These are phyloP conservation scores for Rhabdornis inornatus DNA, from an alignment of 2,113 vertebrate genomes.

Conservation along the genomic window DNA sequence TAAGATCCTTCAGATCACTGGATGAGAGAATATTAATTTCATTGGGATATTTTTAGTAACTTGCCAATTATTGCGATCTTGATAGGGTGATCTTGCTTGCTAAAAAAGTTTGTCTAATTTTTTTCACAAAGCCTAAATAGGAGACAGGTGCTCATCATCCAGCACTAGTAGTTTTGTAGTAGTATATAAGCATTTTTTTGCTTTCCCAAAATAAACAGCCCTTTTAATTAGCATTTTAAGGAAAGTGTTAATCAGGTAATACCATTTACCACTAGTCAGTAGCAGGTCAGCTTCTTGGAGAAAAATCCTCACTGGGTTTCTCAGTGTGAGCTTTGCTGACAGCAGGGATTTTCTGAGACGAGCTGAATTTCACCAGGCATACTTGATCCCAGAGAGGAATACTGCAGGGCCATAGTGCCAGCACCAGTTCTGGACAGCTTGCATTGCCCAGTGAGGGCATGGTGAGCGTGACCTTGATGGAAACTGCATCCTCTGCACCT, in stretches of 20 bases:
- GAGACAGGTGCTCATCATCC: background rate
- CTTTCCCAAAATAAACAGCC: background rate
- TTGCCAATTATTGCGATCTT: background rate
- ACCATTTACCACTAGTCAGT: background rate
- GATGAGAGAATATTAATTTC: background rate
- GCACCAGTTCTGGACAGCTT: rapidly evolving
- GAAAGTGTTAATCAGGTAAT: background rate
- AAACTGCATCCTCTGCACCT: background rate
- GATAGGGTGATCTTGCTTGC: background rate
- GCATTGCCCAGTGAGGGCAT: rapidly evolving
- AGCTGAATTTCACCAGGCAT: background rate
- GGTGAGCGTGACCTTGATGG: background rate
- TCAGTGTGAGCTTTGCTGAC: background rate
- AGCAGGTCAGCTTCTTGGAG: background rate
- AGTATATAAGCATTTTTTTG: background rate
- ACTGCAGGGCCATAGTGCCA: rapidly evolving
- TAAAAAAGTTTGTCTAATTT: background rate
- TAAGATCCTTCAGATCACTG: background rate
- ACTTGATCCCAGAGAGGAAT: background rate
- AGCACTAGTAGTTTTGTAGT: background rate
- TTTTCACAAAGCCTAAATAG: background rate
- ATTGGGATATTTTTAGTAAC: background rate
- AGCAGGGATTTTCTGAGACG: background rate
- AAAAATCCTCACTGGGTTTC: background rate
- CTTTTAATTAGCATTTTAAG: background rate